Conservation (phyloP, 2,113 vertebrate species). For the Ptychochromis oligacanthus region DNA sequence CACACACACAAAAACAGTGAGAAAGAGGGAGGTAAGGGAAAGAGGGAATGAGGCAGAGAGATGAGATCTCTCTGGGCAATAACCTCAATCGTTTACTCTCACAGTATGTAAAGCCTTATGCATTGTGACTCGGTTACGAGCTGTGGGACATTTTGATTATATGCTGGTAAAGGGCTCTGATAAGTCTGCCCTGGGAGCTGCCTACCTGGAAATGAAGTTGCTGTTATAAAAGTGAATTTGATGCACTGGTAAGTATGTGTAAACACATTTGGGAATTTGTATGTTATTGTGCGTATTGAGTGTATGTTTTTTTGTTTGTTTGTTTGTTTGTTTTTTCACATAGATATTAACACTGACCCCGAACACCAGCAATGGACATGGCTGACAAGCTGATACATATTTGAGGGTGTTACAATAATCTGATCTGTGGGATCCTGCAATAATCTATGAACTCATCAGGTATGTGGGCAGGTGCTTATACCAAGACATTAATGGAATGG, state of each 20-base stretch:
- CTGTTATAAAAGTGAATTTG: conserved; percentile 4
- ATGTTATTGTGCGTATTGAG: background rate
- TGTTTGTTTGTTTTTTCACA: background rate
- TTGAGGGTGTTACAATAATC: background rate
- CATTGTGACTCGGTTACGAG: conserved; percentile 36
- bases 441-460: conserved; percentile 9
- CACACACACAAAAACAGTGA: background rate
- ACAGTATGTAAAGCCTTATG: conserved; percentile 17
- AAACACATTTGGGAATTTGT: background rate
- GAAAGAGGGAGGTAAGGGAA: background rate
- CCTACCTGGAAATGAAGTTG: conserved; percentile 18
- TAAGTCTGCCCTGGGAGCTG: conserved; percentile 9
- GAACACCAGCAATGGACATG: background rate
- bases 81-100: conserved; percentile 22
- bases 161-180: conserved; percentile 14
- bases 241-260: background rate
- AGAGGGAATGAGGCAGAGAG: background rate
- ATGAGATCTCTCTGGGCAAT: conserved; percentile 11
- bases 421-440: background rate
- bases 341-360: conserved; percentile 4
- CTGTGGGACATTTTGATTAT: conserved; percentile 30
- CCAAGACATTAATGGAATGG: background rate
- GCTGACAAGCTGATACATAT: background rate
- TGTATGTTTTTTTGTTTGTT: background rate
- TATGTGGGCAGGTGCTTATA: background rate